A percentile compares a stretch with the other conserved stretches of the same genome.
Conservation (phyloP, 2,888 invertebrate species). For the Heterodera filipjevi region DNA sequence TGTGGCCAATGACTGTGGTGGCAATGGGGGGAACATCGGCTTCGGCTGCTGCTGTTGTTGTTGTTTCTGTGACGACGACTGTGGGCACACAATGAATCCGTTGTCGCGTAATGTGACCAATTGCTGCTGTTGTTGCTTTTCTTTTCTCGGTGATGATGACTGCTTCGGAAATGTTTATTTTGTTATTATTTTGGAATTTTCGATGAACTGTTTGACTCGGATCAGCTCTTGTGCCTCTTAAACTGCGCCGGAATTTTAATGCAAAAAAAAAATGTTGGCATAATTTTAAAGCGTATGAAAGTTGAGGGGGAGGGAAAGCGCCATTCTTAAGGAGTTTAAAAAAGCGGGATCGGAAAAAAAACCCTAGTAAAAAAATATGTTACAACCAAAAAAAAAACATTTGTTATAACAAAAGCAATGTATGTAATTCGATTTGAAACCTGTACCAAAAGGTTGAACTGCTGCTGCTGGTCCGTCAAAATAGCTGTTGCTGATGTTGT, state of each 20-base stretch:
- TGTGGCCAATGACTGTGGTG: background rate
- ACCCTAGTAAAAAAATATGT: too few relatives aligned
- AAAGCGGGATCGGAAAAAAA: too few relatives aligned
- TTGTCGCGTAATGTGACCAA: background rate
- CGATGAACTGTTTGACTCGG: too few relatives aligned
- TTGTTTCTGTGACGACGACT: background rate
- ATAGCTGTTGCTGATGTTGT: background rate
- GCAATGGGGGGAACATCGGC: background rate
- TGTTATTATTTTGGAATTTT: too few relatives aligned
- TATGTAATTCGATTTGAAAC: background rate
- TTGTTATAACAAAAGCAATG: background rate
- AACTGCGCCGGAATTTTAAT: too few relatives aligned
- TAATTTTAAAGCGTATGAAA: too few relatives aligned
- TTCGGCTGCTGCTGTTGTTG: background rate
- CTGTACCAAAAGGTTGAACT: constrained; percentile 14
- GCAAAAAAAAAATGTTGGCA: too few relatives aligned
- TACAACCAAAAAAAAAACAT: background rate
- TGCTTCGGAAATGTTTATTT: too few relatives aligned
- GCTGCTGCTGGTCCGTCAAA: constrained; percentile 3
- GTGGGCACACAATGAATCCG: background rate
- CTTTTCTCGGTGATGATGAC: background rate
- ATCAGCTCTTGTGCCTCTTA: too few relatives aligned
- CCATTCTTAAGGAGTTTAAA: too few relatives aligned
- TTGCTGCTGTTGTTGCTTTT: background rate
- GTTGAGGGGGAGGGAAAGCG: too few relatives aligned